Conservation (phyloP, 2,797 vertebrate species). For the Pelochelys cantorii region DNA sequence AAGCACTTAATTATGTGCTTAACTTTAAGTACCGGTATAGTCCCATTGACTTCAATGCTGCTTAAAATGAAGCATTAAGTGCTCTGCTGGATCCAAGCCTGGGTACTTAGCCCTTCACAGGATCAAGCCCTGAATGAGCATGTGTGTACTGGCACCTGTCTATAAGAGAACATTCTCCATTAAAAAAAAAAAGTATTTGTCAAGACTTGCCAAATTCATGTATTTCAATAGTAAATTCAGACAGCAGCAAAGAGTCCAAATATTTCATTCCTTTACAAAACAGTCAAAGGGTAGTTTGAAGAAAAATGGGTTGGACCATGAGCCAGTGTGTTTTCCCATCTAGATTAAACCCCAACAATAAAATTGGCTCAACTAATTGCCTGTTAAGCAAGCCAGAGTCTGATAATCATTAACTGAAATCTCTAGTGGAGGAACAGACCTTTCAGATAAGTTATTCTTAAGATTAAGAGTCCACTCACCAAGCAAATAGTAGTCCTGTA, state of each 20-base stretch:
- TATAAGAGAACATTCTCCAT: neutral
- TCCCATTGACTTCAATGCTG: accelerated
- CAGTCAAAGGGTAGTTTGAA: neutral
- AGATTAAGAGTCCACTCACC: neutral
- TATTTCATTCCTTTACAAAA: neutral
- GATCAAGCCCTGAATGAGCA: neutral
- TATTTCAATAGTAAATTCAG: neutral
- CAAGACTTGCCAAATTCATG: neutral
- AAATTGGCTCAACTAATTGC: neutral
- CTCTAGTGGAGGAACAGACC: neutral
- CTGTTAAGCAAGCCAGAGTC: neutral
- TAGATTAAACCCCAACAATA: neutral
- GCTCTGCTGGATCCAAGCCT: neutral
- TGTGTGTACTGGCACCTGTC: neutral
- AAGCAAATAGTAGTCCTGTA: neutral
- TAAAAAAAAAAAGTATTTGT: neutral
- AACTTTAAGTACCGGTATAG: neutral
- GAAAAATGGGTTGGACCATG: neutral
- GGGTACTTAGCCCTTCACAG: neutral
- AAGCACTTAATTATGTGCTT: neutral
- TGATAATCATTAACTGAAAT: neutral
- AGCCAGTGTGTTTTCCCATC: neutral
- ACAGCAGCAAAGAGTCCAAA: neutral
- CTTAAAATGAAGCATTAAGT: neutral
- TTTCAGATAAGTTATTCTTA: neutral